Conservation (phyloP, 2,888 invertebrate genomes). For the Rapana venosa region DNA sequence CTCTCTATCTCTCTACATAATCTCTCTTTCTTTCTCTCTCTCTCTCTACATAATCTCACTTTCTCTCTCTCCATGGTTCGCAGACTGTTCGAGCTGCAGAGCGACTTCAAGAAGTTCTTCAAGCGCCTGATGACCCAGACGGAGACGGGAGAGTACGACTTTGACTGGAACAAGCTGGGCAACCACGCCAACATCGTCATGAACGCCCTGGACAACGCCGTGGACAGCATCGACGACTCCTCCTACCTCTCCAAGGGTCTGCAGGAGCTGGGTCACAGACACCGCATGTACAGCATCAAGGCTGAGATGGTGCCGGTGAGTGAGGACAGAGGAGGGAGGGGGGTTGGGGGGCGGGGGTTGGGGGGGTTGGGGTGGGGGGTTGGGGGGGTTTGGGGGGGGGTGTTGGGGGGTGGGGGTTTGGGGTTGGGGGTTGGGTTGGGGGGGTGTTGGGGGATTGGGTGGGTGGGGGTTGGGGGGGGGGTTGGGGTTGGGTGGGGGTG, state of each 20-base stretch:
- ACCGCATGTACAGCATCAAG: constrained; percentile 65
- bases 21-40: not conserved
- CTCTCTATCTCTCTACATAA: not conserved
- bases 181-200: constrained; percentile 64
- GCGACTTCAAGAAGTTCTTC: constrained; percentile 65
- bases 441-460: not conserved
- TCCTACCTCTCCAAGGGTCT: constrained; percentile 63
- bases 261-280: constrained; percentile 66
- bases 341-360: not conserved
- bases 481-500: not conserved
- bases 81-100: constrained; percentile 68
- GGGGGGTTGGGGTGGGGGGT: not conserved
- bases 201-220: constrained; percentile 73
- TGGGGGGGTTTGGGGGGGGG: not conserved
- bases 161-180: constrained; percentile 63
- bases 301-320: constrained; percentile 66
- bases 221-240: constrained; percentile 70
- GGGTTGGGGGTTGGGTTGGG: not conserved
- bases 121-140: constrained; percentile 56
- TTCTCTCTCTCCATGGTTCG: not conserved
- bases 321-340: not conserved
- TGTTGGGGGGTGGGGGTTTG: not conserved
- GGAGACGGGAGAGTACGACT: constrained; percentile 55
- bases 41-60: not conserved
- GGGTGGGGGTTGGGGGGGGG: no score